Evolutionary conservation across 2,888 invertebrate genomes (phyloP), one percentile per base, ranked within the genome.

Genomic region (Aquatica leii): DNA sequence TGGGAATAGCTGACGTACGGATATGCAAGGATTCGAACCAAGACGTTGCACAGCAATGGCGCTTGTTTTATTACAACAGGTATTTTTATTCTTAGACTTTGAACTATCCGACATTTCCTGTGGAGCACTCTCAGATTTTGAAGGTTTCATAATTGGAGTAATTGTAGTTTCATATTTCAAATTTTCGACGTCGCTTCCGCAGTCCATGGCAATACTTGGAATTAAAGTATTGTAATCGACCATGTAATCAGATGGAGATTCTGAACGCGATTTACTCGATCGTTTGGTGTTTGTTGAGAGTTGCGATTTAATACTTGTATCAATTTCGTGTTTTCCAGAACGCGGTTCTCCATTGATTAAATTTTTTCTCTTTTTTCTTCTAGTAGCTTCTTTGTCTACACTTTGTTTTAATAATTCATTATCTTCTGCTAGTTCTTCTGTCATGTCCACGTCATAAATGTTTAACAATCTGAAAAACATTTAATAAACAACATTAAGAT

Each of bases 21-120:
- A 92, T 73, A 93, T 91, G n/a, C 92, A 91, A 0, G 92, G 91
- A 80, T 93, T 93, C 0, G 89, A 88, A 57, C 89, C 90, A n/a
- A 90, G 78, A 73, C 89, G 82, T 72, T 87, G 88, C 0, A 90
- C 89, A 0, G 88, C 88, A 61, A 88, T 87, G 0, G 87, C 80
- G 67, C 76, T 74, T 35, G 61, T 76, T 62, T 74, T 80, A 62
- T 81, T 80, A 20, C 86, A 86, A 0, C 70, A 41, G 70, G 34
- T 41, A 46, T 50, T 41, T 41, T 43, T 54, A 37, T 14, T 83
- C 84, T 69, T 84, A 0, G 79, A 8, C 82, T 84, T 68, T 82
- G 84, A 41, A 40, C 72, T 74, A 65, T 76, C 75, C 11, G 75
- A 76, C 53, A 77, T 73, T 61, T 78, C 78, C 5, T 75, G 73